Conservation (phyloP, 2,113 vertebrate species). For the Cathartes aura region DNA sequence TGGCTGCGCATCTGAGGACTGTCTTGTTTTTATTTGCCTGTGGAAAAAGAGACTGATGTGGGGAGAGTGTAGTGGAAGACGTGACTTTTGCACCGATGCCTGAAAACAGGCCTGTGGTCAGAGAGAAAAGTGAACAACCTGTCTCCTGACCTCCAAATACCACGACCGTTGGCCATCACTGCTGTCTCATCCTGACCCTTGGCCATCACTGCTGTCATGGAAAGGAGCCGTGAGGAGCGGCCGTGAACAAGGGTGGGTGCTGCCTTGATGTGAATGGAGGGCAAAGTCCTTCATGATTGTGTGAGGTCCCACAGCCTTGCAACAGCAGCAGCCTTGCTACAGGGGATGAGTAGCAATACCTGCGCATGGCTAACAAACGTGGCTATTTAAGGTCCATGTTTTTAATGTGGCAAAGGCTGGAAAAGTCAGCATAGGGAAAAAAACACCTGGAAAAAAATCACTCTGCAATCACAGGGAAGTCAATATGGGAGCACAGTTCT, state of each 20-base stretch:
- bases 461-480: background rate
- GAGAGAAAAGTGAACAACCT: background rate
- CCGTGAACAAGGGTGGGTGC: background rate
- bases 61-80: background rate
- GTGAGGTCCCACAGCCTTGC: background rate
- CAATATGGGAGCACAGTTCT: background rate
- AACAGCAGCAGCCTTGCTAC: background rate
- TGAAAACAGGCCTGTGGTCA: background rate
- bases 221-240: background rate
- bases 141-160: background rate
- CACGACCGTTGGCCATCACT: background rate
- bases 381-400: background rate
- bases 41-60: background rate
- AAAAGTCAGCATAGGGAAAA: background rate
- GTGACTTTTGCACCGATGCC: background rate
- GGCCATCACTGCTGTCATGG: background rate
- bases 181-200: background rate
- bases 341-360: background rate
- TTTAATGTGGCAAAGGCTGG: background rate
- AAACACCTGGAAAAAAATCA: background rate
- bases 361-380: fast-evolving
- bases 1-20: background rate
- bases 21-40: background rate
- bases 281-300: background rate
- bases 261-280: background rate